Conservation (phyloP, 2,888 invertebrate genomes). For the Rhabditoides inermis region DNA sequence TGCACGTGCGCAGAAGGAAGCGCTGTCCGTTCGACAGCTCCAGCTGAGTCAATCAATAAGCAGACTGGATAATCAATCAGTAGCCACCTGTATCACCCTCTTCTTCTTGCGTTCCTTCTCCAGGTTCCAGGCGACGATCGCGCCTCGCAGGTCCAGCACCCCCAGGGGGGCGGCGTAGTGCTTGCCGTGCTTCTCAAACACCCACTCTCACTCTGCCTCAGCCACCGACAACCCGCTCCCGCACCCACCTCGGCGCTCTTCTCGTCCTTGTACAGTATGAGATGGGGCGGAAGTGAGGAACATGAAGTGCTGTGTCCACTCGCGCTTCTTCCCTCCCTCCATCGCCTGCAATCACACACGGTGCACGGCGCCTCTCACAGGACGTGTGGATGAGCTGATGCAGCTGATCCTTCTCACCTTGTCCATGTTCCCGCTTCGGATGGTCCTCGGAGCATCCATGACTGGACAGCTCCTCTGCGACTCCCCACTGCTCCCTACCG, state of each 20-base stretch:
- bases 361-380: too few species aligned
- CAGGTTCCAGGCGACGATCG: conserved; percentile 58
- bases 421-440: conserved; percentile 15
- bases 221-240: too few species aligned
- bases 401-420: conserved; percentile 2
- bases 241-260: conserved; percentile 59
- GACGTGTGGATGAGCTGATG: neutral
- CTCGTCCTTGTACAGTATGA: conserved; percentile 65
- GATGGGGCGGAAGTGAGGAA: conserved; percentile 65
- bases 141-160: conserved; percentile 59
- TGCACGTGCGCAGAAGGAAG: conserved; percentile 55
- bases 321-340: conserved; percentile 64
- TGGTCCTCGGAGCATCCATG: conserved; percentile 9
- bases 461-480: too few species aligned
- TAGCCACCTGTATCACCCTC: conserved; percentile 60
- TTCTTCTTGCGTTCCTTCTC: conserved; percentile 57
- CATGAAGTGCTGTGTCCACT: conserved; percentile 67
- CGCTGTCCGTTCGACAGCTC: conserved; percentile 16
- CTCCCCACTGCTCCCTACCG: too few species aligned
- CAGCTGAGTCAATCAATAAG: conserved; percentile 48
- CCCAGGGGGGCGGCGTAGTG: conserved; percentile 48
- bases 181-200: conserved; percentile 48
- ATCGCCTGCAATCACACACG: too few species aligned
- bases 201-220: neutral
- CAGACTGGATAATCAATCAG: neutral